A percentile compares a stretch with the other conserved stretches of the same genome.
These are phyloP conservation scores for Heliconius charithonia DNA, from an alignment of 2,888 invertebrate species.

Conservation along the genomic window DNA sequence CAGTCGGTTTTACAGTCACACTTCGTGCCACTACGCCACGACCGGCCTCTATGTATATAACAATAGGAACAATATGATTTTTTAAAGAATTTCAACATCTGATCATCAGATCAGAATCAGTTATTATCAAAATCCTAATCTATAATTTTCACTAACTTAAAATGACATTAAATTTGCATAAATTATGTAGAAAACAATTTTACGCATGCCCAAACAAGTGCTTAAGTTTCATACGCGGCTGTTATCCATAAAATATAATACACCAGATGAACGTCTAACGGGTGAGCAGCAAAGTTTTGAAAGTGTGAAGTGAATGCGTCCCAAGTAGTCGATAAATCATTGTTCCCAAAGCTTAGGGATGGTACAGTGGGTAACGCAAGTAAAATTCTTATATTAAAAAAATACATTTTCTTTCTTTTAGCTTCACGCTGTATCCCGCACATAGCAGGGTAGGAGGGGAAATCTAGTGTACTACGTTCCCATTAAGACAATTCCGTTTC, in stretches of 20 bases:
- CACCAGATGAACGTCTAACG: slow-evolving; percentile 50
- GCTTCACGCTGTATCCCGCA: too few species aligned
- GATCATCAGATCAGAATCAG: neutral
- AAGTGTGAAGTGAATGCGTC: slow-evolving; percentile 64
- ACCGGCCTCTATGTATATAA: too few species aligned
- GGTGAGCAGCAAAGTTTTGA: slow-evolving; percentile 54
- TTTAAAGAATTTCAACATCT: too few species aligned
- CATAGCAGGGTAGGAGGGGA: too few species aligned
- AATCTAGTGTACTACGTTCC: too few species aligned
- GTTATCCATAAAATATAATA: slow-evolving; percentile 53
- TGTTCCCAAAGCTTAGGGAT: slow-evolving; percentile 63
- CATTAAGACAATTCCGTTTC: too few species aligned
- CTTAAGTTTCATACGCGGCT: slow-evolving; percentile 29
- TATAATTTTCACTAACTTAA: neutral
- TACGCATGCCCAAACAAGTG: slow-evolving; percentile 17
- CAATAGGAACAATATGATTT: too few species aligned
- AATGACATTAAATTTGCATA: slow-evolving; percentile 2
- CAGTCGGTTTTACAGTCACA: too few species aligned
- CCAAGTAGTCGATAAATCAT: slow-evolving; percentile 73
- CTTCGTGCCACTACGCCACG: too few species aligned
- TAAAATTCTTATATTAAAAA: slow-evolving; percentile 37
- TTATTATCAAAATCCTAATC: neutral
- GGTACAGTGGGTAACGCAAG: slow-evolving; percentile 36
- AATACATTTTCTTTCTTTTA: neutral
- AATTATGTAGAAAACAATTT: neutral